A percentile compares a stretch with the other conserved stretches of the same genome.
Evolutionary conservation across 1,140 invertebrate genomes (phyloP).

Genomic region (Elysia chlorotica): DNA sequence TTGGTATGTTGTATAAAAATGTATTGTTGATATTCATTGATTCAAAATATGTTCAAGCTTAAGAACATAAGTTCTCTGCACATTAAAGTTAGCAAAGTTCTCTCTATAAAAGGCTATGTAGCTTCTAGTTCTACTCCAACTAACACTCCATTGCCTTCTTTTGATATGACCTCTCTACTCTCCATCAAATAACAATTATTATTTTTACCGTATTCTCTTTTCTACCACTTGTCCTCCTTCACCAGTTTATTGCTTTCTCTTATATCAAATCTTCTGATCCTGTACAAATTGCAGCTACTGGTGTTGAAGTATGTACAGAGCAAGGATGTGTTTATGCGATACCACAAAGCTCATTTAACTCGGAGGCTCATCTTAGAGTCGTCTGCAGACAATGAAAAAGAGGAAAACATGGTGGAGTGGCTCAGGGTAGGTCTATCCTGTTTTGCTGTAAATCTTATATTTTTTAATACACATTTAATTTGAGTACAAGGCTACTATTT

Average conservation of each 20-base stretch:
- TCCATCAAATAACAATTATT: too few species aligned
- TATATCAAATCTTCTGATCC: background rate
- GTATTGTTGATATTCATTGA: background rate
- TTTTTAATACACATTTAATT: too few species aligned
- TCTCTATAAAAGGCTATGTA: too few species aligned
- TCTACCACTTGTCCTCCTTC: too few species aligned
- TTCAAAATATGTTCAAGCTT: background rate
- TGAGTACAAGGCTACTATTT: too few species aligned
- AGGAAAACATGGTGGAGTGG: slow-evolving; percentile 99
- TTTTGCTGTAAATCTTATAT: too few species aligned
- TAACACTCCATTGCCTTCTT: too few species aligned
- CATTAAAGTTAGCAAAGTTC: background rate
- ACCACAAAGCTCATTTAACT: slow-evolving; percentile 98
- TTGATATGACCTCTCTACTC: too few species aligned
- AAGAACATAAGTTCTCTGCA: background rate
- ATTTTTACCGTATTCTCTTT: too few species aligned
- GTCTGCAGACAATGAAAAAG: slow-evolving; percentile 98
- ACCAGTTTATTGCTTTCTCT: background rate
- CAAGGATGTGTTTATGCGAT: slow-evolving; percentile 99
- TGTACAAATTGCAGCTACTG: slow-evolving; percentile 70
- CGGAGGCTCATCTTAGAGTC: slow-evolving; percentile 92
- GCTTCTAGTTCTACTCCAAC: too few species aligned
- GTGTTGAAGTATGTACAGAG: slow-evolving; percentile 99
- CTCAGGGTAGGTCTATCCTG: slow-evolving; percentile 66
- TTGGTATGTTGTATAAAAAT: background rate